A percentile compares a stretch with the other conserved stretches of the same genome.
Evolutionary conservation across 1,140 invertebrate species (phyloP).

Genomic region (Cydia amplana): DNA sequence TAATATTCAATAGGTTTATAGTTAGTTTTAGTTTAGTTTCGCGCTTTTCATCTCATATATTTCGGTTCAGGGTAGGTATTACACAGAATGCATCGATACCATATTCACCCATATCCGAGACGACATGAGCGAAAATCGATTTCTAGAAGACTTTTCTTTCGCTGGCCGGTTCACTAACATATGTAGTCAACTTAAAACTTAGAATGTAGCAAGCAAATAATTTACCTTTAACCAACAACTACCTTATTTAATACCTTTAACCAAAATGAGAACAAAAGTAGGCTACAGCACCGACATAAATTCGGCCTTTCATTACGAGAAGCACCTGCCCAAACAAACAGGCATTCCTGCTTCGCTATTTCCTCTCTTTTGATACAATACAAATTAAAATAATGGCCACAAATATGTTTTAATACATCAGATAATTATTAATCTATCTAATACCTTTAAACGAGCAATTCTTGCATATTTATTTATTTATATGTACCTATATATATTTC

Average conservation of each 20-base stretch:
- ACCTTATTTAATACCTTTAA: slow-evolving; percentile 14
- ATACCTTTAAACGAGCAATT: too few species aligned
- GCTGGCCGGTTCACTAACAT: too few species aligned
- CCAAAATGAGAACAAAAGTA: slow-evolving; percentile 5
- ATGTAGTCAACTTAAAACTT: background rate
- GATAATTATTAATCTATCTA: slow-evolving; percentile 1
- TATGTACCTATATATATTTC: too few species aligned
- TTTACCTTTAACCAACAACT: slow-evolving; percentile 11
- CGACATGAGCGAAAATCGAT: too few species aligned
- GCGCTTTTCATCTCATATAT: too few species aligned
- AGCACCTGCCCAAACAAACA: slow-evolving; percentile 20
- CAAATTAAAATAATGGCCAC: slow-evolving; percentile 12
- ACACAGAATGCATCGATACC: too few species aligned
- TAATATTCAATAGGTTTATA: too few species aligned
- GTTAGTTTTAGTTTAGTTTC: too few species aligned
- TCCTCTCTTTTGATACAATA: slow-evolving; percentile 8
- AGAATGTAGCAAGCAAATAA: background rate
- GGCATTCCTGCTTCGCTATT: slow-evolving; percentile 24
- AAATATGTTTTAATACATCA: background rate
- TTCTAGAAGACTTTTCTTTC: too few species aligned
- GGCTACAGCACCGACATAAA: background rate
- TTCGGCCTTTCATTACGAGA: slow-evolving; percentile 23
- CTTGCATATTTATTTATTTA: too few species aligned
- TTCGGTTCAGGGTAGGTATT: too few species aligned
- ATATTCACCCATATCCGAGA: too few species aligned